Base-by-base conservation (phyloP, 1,140 invertebrate genomes). In the Bombus consobrinus region DNA sequence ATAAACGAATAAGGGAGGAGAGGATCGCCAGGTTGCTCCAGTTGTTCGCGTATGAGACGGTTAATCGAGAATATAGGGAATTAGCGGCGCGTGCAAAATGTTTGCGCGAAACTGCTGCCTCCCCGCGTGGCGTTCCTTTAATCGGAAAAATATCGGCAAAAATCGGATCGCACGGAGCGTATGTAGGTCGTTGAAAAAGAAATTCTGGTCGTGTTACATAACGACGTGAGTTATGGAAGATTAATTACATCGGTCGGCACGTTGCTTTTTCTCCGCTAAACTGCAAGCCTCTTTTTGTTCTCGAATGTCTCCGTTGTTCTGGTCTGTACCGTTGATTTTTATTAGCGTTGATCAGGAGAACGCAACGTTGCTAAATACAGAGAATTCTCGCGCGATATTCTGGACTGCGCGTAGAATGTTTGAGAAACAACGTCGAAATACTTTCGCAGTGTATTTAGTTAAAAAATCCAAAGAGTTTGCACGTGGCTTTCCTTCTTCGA, bases 61-160 rank as follows among this genome's bases (percentile, higher is more conserved):
- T 68, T 79, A 66, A 79, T 80, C 28, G 77, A 80, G 64, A 53
- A 80, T 69, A 69, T 80, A 69, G 32, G 15, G 64, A 47, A 43
- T 80, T 43, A 41, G 37, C 34, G 18, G 18, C 25, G 47, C 28
- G 66, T 68, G 34, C 3, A 57, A 80, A 80, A 57, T 79, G 37
- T 53, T 47, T 53, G 22, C 43, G 13, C 1, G 32, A n/a, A 69
- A 53, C n/a, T 53, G 53, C 25, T 0, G 18, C 0, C 12, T 22
- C 0, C 2, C 2, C n/a, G 5, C 32, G 15, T 9, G 57, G 18
- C 12, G 15, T 37, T 78, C 5, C 41, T 18, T 68, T 53, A 81
- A 59, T 71, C 34, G 1, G 4, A 6, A 15, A 18, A 28, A 28
- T 71, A 39, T 79, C 41, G 62, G 18, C 3, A 34, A 47, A 43